phyloP scores from a whole-genome alignment of 2,113 vertebrate genomes.

The Perca schrenkii region DNA sequence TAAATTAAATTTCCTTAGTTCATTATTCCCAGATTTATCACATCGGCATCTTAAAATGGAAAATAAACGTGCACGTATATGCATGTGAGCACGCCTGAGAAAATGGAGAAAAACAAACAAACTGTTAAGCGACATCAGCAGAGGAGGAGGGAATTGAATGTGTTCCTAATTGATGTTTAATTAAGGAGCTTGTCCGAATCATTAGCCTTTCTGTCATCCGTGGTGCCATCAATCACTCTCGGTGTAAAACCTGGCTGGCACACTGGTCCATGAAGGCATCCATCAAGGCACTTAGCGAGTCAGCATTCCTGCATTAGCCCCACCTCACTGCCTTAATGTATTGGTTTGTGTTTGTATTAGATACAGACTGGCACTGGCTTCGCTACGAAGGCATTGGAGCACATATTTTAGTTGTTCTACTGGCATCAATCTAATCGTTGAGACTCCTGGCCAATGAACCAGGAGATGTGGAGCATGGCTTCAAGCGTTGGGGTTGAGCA shows the following conservation, averaged over 20 bases:
- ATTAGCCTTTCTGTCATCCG: constrained; percentile 79
- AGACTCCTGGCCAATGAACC: constrained; percentile 22
- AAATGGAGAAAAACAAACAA: neutral
- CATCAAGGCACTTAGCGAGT: constrained; percentile 74
- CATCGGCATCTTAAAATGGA: constrained; percentile 16
- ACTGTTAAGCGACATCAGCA: neutral
- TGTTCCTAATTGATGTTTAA: constrained; percentile 82
- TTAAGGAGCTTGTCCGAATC: constrained; percentile 80
- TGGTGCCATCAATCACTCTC: constrained; percentile 76
- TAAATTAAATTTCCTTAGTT: constrained; percentile 24
- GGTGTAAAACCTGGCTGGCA: constrained; percentile 68
- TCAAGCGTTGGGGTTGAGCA: neutral
- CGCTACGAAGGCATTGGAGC: constrained; percentile 14
- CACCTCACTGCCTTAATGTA: constrained; percentile 54
- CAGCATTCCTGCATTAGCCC: constrained; percentile 60
- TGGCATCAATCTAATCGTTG: constrained; percentile 4
- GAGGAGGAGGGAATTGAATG: constrained; percentile 60
- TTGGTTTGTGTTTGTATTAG: constrained; percentile 38
- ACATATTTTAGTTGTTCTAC: neutral
- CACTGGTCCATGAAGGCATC: constrained; percentile 65
- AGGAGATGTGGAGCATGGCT: neutral
- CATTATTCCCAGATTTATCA: constrained; percentile 42
- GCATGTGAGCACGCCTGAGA: neutral
- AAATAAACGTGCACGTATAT: neutral
- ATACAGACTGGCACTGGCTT: constrained; percentile 28